Base-by-base conservation (phyloP, 2,888 invertebrate genomes). In the Mantis religiosa region DNA sequence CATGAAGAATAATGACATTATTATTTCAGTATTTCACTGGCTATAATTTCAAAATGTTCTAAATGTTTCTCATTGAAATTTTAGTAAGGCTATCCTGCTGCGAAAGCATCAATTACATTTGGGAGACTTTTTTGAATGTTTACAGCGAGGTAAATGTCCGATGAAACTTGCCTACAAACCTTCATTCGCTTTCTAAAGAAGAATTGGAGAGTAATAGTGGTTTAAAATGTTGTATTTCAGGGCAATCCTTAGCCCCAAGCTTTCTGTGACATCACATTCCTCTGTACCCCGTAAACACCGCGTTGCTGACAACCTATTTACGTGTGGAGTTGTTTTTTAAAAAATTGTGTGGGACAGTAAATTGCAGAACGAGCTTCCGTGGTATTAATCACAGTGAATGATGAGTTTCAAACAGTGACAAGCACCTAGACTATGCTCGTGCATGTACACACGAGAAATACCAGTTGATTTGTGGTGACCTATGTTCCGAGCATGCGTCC, bases 391-490 rank as follows among this genome's bases (percentile, higher is more conserved):
- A 84, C 20, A n/a, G 34, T 84, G 84, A 84, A 34, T 34, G 34
- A 84, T 34, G 34, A 34, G 34, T 25, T 34, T 41, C 34, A 34
- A 30, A 41, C 84, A 34, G 84, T 30, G 84, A 84, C 84, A 28
- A 34, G 54, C 83, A 27, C 83, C 28, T 83, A 28, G 28, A 14
- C 28, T 28, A 83, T 34, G 34, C n/a, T 28, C 25, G 12, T 30
- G 25, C 28, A 28, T 34, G 47, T 9, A 8, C 28, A 86, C 81
- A 30, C 54, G 54, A 71, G 54, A 86, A 81, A 86, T 28, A 9
- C 81, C 81, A 81, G 47, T 86, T 86, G 86, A 86, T 86, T 86
- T 86, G 86, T 86, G 86, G 86, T 28, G 81, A 86, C 41, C 54
- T 84, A 27, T 47, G 47, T 47, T 47, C 28, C 47, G 54, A 34